Conservation (phyloP, 2,113 vertebrate genomes). For the Melospiza melodia region DNA sequence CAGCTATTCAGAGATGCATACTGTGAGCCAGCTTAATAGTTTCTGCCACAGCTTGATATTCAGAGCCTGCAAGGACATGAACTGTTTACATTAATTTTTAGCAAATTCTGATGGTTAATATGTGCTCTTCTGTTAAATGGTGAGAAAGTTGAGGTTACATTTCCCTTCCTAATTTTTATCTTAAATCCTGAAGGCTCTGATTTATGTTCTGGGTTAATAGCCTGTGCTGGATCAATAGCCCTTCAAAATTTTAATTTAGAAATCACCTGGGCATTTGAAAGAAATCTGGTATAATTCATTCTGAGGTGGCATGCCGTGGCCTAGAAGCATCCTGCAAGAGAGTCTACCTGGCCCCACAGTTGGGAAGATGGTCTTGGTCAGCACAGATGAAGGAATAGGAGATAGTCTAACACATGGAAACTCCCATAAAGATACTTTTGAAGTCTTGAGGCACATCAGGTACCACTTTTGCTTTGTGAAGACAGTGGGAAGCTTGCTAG, state of each 20-base stretch:
- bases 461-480: background rate
- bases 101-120: background rate
- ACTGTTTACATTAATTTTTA: background rate
- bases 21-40: background rate
- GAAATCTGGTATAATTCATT: background rate
- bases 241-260: constrained; percentile 6
- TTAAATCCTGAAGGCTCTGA: background rate
- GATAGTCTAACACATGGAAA: background rate
- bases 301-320: background rate
- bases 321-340: background rate
- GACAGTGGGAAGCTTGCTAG: no score
- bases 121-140: background rate
- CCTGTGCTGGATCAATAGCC: background rate
- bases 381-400: background rate
- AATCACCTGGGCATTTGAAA: background rate
- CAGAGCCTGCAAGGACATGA: background rate
- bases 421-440: background rate
- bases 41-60: background rate
- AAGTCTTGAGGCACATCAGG: background rate
- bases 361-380: background rate
- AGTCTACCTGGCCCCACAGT: background rate
- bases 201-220: background rate
- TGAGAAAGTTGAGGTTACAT: background rate
- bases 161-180: background rate
- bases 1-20: background rate